Conservation (phyloP, 2,888 invertebrate genomes). For the Apodemia duryi region DNA sequence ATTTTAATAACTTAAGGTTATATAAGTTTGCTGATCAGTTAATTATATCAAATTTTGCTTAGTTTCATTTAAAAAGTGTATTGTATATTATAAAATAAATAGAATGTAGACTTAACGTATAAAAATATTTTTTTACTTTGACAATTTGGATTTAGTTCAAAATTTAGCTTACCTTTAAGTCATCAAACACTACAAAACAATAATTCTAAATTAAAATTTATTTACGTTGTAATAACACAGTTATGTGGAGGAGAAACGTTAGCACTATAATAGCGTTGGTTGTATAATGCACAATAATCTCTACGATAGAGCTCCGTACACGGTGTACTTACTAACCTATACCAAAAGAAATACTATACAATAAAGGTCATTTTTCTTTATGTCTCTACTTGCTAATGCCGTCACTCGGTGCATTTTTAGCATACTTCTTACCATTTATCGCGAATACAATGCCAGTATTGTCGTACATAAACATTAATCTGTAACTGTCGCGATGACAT, state of each 20-base stretch:
- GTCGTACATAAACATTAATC: no score
- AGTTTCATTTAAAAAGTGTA: no score
- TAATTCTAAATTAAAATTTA: background rate
- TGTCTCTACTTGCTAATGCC: background rate
- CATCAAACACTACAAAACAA: background rate
- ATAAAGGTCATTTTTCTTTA: background rate
- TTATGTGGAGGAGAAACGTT: conserved; percentile 1
- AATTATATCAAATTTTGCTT: no score
- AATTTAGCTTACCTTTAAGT: conserved; percentile 1
- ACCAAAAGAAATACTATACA: background rate
- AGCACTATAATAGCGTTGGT: conserved; percentile 6
- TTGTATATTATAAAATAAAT: no score
- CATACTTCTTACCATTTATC: background rate
- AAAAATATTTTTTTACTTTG: no score
- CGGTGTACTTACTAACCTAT: background rate
- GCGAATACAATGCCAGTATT: background rate
- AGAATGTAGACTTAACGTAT: no score
- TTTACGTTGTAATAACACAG: background rate
- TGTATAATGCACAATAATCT: conserved; percentile 10
- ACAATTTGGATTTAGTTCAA: no score
- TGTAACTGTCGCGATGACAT: conserved; percentile 19
- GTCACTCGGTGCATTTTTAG: background rate
- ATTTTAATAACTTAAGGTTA: no score
- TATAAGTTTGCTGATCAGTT: no score
- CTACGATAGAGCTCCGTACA: background rate